Evolutionary conservation across 2,113 vertebrate genomes (phyloP).

Genomic region (Heptranchias perlo): DNA sequence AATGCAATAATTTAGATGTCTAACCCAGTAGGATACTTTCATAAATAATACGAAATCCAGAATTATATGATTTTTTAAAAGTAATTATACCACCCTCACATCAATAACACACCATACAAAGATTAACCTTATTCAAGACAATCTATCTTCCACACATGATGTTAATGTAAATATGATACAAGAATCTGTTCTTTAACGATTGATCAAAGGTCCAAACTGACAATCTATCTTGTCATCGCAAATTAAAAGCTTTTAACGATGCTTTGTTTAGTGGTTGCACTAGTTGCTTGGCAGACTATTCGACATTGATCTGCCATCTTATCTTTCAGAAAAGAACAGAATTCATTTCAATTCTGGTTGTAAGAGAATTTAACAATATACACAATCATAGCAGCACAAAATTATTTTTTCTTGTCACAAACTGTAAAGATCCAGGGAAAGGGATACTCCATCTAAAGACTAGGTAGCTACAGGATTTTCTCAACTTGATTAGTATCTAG

Average conservation of each 20-base stretch:
- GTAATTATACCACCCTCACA: not conserved
- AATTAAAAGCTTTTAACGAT: not conserved
- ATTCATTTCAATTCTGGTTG: not conserved
- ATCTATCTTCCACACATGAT: not conserved
- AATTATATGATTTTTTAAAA: not conserved
- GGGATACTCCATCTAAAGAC: no score
- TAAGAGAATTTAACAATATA: not conserved
- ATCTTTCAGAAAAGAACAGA: not conserved
- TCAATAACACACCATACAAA: not conserved
- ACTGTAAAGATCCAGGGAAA: no score
- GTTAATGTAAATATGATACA: not conserved
- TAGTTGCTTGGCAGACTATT: not conserved
- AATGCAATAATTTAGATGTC: not conserved
- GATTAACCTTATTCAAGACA: not conserved
- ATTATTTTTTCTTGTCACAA: no score
- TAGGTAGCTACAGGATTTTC: no score
- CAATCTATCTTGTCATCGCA: not conserved
- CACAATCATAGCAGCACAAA: no score
- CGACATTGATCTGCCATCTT: not conserved
- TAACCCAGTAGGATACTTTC: not conserved
- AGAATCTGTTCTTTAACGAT: not conserved
- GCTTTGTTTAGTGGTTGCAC: not conserved
- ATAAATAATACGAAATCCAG: not conserved
- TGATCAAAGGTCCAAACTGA: not conserved
- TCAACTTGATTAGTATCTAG: no score